Evolutionary conservation across 2,888 invertebrate species (phyloP).

Genomic region (Drosophila fulvimacula): DNA sequence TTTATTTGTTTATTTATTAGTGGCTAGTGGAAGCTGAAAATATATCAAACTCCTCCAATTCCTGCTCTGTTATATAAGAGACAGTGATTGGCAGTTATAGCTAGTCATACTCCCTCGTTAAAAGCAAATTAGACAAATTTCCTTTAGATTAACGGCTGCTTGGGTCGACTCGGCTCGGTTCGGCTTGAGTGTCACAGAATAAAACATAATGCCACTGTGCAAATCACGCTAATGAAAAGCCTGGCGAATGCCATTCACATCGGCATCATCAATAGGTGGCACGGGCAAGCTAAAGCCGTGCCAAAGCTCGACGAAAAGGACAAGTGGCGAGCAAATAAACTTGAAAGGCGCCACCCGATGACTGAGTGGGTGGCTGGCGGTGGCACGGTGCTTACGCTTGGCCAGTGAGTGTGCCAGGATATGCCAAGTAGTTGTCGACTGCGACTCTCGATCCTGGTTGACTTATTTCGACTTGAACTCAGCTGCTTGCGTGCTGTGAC

Average conservation of each 20-base stretch:
- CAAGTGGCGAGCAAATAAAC: slow-evolving; percentile 78
- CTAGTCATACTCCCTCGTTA: slow-evolving; percentile 21
- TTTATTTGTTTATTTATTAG: not conserved
- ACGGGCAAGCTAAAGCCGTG: slow-evolving; percentile 34
- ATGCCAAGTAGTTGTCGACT: slow-evolving; percentile 76
- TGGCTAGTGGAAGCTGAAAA: not conserved
- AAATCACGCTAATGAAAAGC: slow-evolving; percentile 81
- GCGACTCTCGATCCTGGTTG: slow-evolving; percentile 27
- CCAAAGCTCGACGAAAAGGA: slow-evolving; percentile 54
- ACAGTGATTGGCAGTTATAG: slow-evolving; percentile 14
- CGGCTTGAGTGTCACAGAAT: slow-evolving; percentile 44
- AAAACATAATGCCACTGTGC: slow-evolving; percentile 64
- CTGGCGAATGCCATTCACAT: slow-evolving; percentile 49
- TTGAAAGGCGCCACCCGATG: slow-evolving; percentile 69
- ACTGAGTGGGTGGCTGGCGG: not conserved
- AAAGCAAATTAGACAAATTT: slow-evolving; percentile 61
- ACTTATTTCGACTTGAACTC: slow-evolving; percentile 21
- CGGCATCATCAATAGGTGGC: slow-evolving; percentile 47
- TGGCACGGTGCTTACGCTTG: slow-evolving; percentile 6
- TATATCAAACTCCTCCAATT: no score
- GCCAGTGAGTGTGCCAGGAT: slow-evolving; percentile 65
- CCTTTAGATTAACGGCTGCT: slow-evolving; percentile 13
- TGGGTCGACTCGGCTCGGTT: slow-evolving; percentile 12
- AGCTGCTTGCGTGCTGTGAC: slow-evolving; percentile 58
- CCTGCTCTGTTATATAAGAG: not conserved